Base-by-base conservation (phyloP, 1,140 invertebrate genomes). In the Pseudomyrmex sp. region DNA sequence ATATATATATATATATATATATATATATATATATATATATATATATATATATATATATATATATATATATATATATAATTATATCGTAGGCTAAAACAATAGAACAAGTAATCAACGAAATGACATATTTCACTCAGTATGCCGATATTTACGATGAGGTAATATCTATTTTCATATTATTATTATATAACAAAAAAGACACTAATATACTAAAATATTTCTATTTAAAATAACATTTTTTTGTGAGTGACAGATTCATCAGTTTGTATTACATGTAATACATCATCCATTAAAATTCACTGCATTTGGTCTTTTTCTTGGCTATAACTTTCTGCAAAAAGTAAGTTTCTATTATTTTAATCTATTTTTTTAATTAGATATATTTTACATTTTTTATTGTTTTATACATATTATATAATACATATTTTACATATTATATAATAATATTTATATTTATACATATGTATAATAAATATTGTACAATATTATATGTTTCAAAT, bases 1-100 rank as follows among this genome's bases (percentile, higher is more conserved):
- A n/a, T n/a, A n/a, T n/a, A n/a, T n/a, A n/a, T n/a, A n/a, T n/a
- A n/a, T n/a, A n/a, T n/a, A n/a, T n/a, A n/a, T n/a, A n/a, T n/a
- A n/a, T n/a, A n/a, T n/a, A n/a, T n/a, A n/a, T n/a, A n/a, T 20
- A n/a, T 44, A 48, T 20, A 68, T 20, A 50, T 48, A 50, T 48
- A 46, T 10, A 46, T 20, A 20, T n/a, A n/a, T n/a, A n/a, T n/a
- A n/a, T n/a, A n/a, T n/a, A n/a, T n/a, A n/a, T n/a, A n/a, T 23
- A 1, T 23, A 23, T 23, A 18, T 18, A 18, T 23, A 1, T 10
- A 63, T 44, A 26, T 48, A 13, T 58, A 62, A 13, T 76, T 3
- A 10, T 26, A 44, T 76, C 54, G 63, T 18, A 76, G 73, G 73
- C 73, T 54, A 76, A 76, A 12, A 13, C 63, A 76, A 44, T 65